Base-by-base conservation (phyloP, 2,888 invertebrate genomes). In the Hartigia nigra region DNA sequence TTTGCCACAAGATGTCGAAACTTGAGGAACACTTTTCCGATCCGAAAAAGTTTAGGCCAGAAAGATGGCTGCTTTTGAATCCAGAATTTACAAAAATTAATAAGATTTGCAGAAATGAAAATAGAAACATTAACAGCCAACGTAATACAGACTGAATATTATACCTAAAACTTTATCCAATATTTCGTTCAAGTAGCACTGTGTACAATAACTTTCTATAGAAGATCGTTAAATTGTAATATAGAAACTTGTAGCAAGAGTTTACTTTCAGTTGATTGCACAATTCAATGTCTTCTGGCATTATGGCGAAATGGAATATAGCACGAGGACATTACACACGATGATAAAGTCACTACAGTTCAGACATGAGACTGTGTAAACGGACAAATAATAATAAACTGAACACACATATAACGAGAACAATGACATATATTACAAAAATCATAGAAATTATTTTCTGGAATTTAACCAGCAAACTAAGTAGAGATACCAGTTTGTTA, bases 21-120 rank as follows among this genome's bases (percentile, higher is more conserved):
- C 32, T 36, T 32, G 74, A 74, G 4, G n/a, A 78, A 55, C n/a
- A 74, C 12, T 80, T 76, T 55, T 39, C 78, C 4, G 31, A 80
- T 31, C 70, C 76, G 4, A 55, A 36, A 70, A 35, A 79, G 35
- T 81, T 77, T 74, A 36, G 76, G 12, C 80, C 81, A 12, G 79
- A 80, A 76, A 37, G 77, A 39, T 81, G 81, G 81, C 70, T 81
- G 14, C 72, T 70, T 69, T 78, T 76, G 12, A 69, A 70, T 36
- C 32, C 69, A 9, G 31, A 74, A 32, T 39, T 55, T n/a, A 31
- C 35, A 12, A 69, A 76, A 35, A 75, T 74, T 37, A 78, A 76
- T 75, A 77, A 31, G 77, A 77, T 78, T 81, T 31, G 79, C 80
- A 9, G 80, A 82, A 4, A 55, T 80, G 76, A 78, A 80, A 78